Base-by-base conservation (phyloP, 2,888 invertebrate genomes). In the Tetropium fuscum region DNA sequence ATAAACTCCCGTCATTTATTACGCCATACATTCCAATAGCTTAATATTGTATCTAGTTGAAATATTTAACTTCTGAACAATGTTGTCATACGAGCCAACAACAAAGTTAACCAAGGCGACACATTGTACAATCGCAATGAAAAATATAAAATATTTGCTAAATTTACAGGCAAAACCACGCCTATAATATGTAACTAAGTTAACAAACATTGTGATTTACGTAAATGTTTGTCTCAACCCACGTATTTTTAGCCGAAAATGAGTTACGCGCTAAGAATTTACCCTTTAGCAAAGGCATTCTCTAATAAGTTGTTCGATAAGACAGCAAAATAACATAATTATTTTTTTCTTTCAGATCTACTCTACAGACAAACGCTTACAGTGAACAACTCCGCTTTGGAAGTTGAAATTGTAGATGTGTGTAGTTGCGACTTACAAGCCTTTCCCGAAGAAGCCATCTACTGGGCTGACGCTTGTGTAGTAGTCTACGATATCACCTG, bases 391-490 rank as follows among this genome's bases (percentile, higher is more conserved):
- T 86, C 88, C 41, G 86, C 88, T 16, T 83, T 91, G 64, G 91
- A 92, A 78, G 86, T 92, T 61, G 92, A 92, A 83, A 91, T 92
- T 63, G 89, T 92, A 62, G 92, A 92, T 81, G 90, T 92, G 51
- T 91, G 90, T 70, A 90, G 90, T 64, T 91, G 90, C 68, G 88
- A 88, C 65, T 73, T 81, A 16, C 77, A 81, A 54, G 65, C 75
- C 19, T 84, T 85, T 68, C 85, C 84, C 3, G 81, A 82, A 70
- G 85, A 86, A 68, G 85, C 86, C 82, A 88, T 92, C 55, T 88
- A 90, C 78, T 91, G 92, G 91, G 91, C 91, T 1, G 92, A 92
- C 77, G 92, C 90, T 0, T 91, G 90, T 74, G 85, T 92, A 8
- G 85, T 92, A 38, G 91, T 91, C 19, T 93, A 92, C 81, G 90